Evolutionary conservation across 2,797 vertebrate genomes (phyloP).

Genomic region (Cyprinodon diabolis): DNA sequence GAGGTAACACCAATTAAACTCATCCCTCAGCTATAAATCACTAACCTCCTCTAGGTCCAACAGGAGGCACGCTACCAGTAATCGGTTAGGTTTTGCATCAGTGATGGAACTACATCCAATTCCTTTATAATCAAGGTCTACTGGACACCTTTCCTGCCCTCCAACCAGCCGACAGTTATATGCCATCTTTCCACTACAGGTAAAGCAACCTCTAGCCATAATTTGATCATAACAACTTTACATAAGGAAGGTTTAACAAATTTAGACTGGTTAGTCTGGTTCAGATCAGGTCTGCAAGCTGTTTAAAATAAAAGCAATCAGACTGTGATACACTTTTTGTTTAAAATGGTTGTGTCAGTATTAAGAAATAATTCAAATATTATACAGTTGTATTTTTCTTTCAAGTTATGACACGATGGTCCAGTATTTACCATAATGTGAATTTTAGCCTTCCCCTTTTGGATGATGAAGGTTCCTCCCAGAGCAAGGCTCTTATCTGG

Average conservation of each 20-base stretch:
- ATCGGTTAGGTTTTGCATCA: too few species aligned
- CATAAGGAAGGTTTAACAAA: background rate
- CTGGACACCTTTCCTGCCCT: too few species aligned
- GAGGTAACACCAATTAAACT: too few species aligned
- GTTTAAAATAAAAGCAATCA: background rate
- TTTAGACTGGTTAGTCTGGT: background rate
- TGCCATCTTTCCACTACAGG: background rate
- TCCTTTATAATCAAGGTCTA: too few species aligned
- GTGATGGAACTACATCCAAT: too few species aligned
- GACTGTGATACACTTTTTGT: background rate
- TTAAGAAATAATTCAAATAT: too few species aligned
- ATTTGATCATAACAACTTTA: background rate
- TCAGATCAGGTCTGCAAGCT: background rate
- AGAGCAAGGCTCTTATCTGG: constrained; percentile 90
- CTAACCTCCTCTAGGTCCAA: too few species aligned
- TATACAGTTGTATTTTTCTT: too few species aligned
- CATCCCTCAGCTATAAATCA: too few species aligned
- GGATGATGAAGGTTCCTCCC: constrained; percentile 93
- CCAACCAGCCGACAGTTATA: too few species aligned
- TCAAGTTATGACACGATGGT: background rate
- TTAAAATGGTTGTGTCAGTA: too few species aligned
- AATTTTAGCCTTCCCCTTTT: constrained; percentile 94
- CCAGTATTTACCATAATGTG: constrained; percentile 89
- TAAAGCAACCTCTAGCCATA: background rate
- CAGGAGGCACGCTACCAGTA: too few species aligned